Base-by-base conservation (phyloP, 2,888 invertebrate species). In the Meghimatium bilineatum region DNA sequence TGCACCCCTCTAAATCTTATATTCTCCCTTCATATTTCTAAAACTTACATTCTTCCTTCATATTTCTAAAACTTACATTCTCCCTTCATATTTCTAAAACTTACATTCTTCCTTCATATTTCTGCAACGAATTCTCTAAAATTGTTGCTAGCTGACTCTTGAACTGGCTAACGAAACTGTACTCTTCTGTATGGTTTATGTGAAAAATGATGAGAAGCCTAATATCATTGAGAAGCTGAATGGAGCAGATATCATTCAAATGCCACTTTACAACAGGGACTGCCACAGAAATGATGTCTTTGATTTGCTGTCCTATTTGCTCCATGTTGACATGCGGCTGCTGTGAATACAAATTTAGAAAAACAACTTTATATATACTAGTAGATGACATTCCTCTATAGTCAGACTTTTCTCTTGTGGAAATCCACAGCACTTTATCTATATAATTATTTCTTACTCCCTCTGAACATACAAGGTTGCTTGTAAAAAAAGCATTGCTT, bases 201-300 rank as follows among this genome's bases (percentile, higher is more conserved):
- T 91, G 89, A 23, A 91, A 90, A n/a, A 92, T 87, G 17, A 92
- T 91, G 26, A 92, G 88, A 23, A 90, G 88, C 71, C 89, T 89
- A 86, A 93, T 89, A 89, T 92, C 92, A 75, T 89, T 88, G 71
- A 93, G 89, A 49, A 93, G 90, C 86, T 92, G 91, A 0, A 91
- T 89, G 6, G 93, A 93, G 86, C 93, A 93, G 75, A 91, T 90
- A 71, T 92, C 91, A 63, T 92, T 91, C 89, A 92, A 91, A 87
- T 93, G 92, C 84, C 92, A 92, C 87, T 92, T 92, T 49, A 94
- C 88, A n/a, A 94, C 92, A 3, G 93, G 93, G 75, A 93, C 92
- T 32, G 94, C 90, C 85, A 93, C 93, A 75, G 90, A 88, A 92
- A 93, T 92, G 75, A 94, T 92, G 67, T 87, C 88, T 83, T 93